Evolutionary conservation across 2,797 vertebrate species (phyloP).

Genomic region (Ptychobarbus kaznakovi): DNA sequence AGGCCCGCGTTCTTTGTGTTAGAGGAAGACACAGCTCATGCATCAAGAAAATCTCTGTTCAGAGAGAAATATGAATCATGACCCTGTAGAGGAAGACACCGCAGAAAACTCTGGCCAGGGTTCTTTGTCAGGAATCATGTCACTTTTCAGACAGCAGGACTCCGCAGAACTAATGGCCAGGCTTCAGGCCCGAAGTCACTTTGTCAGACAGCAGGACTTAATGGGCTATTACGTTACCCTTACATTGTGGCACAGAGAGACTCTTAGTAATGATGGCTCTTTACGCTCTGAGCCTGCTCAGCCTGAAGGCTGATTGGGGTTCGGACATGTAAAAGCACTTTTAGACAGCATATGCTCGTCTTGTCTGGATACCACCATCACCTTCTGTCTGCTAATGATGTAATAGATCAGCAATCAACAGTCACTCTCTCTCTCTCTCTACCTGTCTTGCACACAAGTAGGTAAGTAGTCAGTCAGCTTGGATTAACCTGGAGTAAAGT

Average conservation of each 20-base stretch:
- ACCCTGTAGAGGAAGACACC: no score
- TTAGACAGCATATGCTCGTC: conserved; percentile 52
- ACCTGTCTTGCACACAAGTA: not conserved
- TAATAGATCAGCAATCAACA: conserved; percentile 56
- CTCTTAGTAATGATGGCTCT: conserved; percentile 52
- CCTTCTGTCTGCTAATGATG: conserved; percentile 62
- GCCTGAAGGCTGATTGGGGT: conserved; percentile 42
- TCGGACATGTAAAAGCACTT: conserved; percentile 36
- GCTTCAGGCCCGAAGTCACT: conserved; percentile 30
- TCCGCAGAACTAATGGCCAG: conserved; percentile 26
- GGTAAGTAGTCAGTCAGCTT: not conserved
- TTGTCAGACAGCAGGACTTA: conserved; percentile 43
- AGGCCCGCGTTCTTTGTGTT: no score
- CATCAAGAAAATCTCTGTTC: no score
- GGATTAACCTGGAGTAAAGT: conserved; percentile 6
- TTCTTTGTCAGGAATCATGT: no score
- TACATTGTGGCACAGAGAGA: conserved; percentile 42
- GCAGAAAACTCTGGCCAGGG: no score
- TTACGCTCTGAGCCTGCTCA: conserved; percentile 24
- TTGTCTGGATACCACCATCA: conserved; percentile 49
- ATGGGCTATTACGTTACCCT: conserved; percentile 34
- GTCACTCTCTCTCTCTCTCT: conserved; percentile 24
- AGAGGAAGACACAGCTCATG: conserved; percentile 46
- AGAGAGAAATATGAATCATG: no score
- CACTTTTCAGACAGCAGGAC: no score